phyloP scores from a whole-genome alignment of 2,797 vertebrate genomes.

The Alca torda region DNA sequence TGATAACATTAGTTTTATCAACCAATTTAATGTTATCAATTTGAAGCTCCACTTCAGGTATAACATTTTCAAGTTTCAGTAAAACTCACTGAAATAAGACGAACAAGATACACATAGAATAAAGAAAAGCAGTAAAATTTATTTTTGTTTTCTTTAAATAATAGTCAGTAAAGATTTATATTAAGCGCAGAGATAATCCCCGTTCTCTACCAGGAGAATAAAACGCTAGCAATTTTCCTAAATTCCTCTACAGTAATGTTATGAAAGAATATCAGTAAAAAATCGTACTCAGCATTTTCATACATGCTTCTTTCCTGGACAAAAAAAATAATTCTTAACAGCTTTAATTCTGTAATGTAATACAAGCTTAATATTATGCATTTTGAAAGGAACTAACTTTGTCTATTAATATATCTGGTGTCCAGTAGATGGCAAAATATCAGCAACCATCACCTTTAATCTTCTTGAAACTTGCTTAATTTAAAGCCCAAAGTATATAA shows the following conservation, averaged over 20 bases:
- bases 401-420: not conserved
- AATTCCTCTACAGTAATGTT: not conserved
- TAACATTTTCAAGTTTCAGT: not conserved
- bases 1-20: too few species aligned
- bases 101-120: not conserved
- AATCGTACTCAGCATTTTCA: slow-evolving; percentile 23
- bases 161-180: not conserved
- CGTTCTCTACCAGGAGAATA: not conserved
- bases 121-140: not conserved
- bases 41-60: not conserved
- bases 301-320: not conserved
- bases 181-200: not conserved
- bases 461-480: not conserved
- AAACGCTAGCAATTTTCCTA: not conserved
- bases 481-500: not conserved
- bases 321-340: not conserved
- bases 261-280: not conserved
- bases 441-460: not conserved
- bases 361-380: not conserved
- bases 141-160: not conserved
- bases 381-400: not conserved
- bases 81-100: not conserved
- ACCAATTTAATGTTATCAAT: not conserved
- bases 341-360: not conserved
- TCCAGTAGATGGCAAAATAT: not conserved